Evolutionary conservation across 1,140 invertebrate species (phyloP).

Genomic region (Aplysia californica): DNA sequence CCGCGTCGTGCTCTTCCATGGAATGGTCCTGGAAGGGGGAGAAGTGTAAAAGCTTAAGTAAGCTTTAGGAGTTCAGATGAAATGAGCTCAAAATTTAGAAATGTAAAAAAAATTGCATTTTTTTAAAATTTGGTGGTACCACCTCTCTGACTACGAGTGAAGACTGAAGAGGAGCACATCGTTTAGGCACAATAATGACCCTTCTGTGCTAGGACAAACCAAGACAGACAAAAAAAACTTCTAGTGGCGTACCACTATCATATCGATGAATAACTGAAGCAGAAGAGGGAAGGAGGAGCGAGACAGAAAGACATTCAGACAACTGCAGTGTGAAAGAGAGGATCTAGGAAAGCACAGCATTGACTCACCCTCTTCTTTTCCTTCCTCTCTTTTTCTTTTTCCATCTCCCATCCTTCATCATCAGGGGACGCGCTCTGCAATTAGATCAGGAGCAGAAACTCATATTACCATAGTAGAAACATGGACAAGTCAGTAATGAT

Average conservation of each 20-base stretch:
- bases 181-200: background rate
- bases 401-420: too few species aligned
- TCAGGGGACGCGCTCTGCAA: too few species aligned
- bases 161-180: background rate
- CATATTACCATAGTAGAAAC: too few species aligned
- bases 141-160: background rate
- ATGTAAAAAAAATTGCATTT: background rate
- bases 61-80: background rate
- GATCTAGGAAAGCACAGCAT: conserved; percentile 3
- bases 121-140: background rate
- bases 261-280: too few species aligned
- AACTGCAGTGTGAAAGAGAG: background rate
- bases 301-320: too few species aligned
- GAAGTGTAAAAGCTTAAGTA: too few species aligned
- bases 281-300: too few species aligned
- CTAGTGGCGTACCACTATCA: too few species aligned
- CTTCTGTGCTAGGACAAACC: background rate
- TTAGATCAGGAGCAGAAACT: too few species aligned
- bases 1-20: background rate
- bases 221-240: background rate
- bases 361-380: conserved; percentile 50
- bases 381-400: conserved; percentile 43
- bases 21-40: conserved; percentile 10
- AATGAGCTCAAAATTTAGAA: background rate
- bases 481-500: too few species aligned